A percentile compares a stretch with the other conserved stretches of the same genome.
phyloP scores from a whole-genome alignment of 2,888 invertebrate genomes.

The Ellobium chinense region DNA sequence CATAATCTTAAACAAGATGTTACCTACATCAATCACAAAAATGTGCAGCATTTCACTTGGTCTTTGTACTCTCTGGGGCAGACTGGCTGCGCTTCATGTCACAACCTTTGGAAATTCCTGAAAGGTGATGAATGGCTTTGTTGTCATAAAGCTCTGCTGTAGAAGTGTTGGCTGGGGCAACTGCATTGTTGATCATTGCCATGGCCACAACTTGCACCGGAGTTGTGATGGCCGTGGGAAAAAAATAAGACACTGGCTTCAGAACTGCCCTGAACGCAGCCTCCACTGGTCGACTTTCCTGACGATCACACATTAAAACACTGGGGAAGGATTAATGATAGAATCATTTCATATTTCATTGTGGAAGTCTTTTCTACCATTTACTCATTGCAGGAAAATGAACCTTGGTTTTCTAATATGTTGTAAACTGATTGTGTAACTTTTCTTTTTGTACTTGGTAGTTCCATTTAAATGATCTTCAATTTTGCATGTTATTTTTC shows the following conservation, averaged over 20 bases:
- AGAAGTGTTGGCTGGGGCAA: conserved; percentile 54
- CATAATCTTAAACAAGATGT: no score
- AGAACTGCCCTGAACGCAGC: conserved; percentile 62
- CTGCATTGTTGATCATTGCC: conserved; percentile 74
- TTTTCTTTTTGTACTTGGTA: no score
- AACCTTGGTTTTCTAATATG: no score
- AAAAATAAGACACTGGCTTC: conserved; percentile 70
- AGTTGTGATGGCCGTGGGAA: conserved; percentile 74
- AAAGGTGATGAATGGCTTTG: conserved; percentile 71
- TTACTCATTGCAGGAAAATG: no score
- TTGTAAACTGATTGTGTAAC: no score
- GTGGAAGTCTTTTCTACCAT: no score
- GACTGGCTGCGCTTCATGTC: conserved; percentile 28
- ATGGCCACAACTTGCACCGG: conserved; percentile 71
- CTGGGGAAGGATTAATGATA: conserved; percentile 63
- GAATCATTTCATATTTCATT: no score
- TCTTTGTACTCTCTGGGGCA: conserved; percentile 40
- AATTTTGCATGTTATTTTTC: no score
- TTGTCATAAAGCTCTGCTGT: conserved; percentile 71
- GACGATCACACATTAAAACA: conserved; percentile 73
- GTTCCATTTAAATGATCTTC: no score
- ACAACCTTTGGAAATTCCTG: conserved; percentile 55
- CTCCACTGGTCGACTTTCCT: conserved; percentile 72
- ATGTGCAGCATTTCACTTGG: conserved; percentile 8
- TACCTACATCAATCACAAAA: no score